A percentile compares a stretch with the other conserved stretches of the same genome.
Evolutionary conservation across 1,140 invertebrate genomes (phyloP).

Genomic region (Conus betulinus): DNA sequence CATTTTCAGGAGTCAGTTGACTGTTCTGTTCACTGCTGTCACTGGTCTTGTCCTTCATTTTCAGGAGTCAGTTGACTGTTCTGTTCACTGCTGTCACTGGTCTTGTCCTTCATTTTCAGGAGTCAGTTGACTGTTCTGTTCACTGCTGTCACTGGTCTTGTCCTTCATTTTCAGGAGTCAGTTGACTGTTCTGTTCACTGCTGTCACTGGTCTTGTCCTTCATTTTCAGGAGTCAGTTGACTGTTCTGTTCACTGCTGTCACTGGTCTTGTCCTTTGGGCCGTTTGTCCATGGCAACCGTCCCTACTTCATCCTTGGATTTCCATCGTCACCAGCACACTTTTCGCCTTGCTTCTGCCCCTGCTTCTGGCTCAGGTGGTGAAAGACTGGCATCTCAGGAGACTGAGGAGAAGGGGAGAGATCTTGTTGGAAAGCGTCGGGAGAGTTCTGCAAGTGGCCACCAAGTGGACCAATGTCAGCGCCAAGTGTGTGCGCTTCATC

Average conservation of each 20-base stretch:
- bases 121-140: no score
- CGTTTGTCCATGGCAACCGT: neutral
- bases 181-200: neutral
- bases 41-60: no score
- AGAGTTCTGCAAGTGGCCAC: neutral
- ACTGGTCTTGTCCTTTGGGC: neutral
- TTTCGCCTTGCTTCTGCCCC: neutral
- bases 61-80: no score
- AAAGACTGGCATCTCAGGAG: neutral
- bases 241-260: neutral
- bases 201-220: no score
- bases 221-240: neutral
- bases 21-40: no score
- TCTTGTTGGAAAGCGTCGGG: neutral
- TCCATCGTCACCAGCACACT: neutral
- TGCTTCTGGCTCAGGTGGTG: neutral
- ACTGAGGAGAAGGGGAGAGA: neutral
- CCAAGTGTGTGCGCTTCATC: constrained; percentile 4
- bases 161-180: no score
- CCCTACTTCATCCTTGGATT: neutral
- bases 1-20: no score
- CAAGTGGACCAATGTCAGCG: neutral
- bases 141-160: no score
- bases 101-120: no score
- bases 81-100: no score